Conservation (phyloP, 2,888 invertebrate genomes). For the Drosophila macrospina region DNA sequence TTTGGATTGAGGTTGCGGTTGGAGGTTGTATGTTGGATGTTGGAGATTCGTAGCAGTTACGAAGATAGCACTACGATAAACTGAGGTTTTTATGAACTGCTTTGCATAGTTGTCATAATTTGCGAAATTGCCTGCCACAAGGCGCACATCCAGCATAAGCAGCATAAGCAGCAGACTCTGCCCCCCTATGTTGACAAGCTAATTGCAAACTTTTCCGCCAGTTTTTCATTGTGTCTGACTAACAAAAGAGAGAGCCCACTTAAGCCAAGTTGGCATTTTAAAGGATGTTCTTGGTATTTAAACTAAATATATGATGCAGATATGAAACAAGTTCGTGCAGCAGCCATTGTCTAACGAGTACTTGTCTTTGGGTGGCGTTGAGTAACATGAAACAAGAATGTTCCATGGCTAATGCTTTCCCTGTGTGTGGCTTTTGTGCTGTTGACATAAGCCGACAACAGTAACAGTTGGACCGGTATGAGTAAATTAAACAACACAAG, state of each 20-base stretch:
- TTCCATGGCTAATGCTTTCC: conserved; percentile 51
- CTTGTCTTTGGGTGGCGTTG: conserved; percentile 31
- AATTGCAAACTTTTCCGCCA: conserved; percentile 73
- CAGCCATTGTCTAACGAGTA: conserved; percentile 54
- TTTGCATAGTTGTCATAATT: conserved; percentile 39
- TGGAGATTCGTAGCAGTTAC: conserved; percentile 12
- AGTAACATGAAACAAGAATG: conserved; percentile 45
- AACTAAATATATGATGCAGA: conserved; percentile 43
- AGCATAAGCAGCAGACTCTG: conserved; percentile 19
- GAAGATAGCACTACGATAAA: conserved; percentile 19
- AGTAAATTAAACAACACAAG: conserved; percentile 42
- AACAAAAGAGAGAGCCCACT: conserved; percentile 45
- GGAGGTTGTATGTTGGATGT: background rate
- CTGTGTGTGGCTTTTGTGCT: conserved; percentile 59
- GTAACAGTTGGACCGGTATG: conserved; percentile 42
- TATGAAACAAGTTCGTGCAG: conserved; percentile 57
- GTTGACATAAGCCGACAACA: conserved; percentile 40
- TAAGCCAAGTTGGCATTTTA: conserved; percentile 41
- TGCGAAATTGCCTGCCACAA: conserved; percentile 14
- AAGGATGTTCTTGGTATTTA: conserved; percentile 43
- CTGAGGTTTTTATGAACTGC: conserved; percentile 41
- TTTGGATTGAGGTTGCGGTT: conserved; percentile 6
- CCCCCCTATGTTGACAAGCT: conserved; percentile 67
- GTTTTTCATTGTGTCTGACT: conserved; percentile 30
- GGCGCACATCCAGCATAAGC: conserved; percentile 60